Base-by-base conservation (phyloP, 2,888 invertebrate species). In the Augochlorella aurata region DNA sequence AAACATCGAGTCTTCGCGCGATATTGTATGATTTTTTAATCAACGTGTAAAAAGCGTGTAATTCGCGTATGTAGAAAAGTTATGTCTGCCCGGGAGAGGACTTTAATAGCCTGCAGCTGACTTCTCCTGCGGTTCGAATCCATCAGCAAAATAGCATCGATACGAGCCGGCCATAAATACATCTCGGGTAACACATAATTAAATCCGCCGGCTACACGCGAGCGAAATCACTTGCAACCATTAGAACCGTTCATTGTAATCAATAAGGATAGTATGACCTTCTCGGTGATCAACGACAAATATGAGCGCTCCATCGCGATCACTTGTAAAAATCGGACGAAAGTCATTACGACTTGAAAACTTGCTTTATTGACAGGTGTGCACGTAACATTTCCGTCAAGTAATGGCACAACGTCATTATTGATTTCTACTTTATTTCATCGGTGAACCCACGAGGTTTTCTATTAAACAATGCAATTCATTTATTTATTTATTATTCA, bases 101-200 rank as follows among this genome's bases (percentile, higher is more conserved):
- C 58, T 2, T 58, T 58, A 58, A 58, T 24, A 16, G 24, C 58
- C 24, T 8, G 58, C 24, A 24, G 58, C 24, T 2, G 58, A 58
- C 24, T 24, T 8, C 58, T 58, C 14, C 24, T 24, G 24, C 24
- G 58, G 58, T 16, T 24, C 58, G 2, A 16, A 58, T 58, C 58
- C 58, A 29, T 58, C 58, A 58, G 16, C 58, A 58, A 58, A 58
- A 58, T 58, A 24, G 58, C 58, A 58, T 29, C 58, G 58, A 29
- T 58, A 29, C 24, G 2, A 2, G 24, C 24, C 29, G 24, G 24
- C 24, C 24, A 14, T 58, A 58, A 58, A 58, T 29, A 58, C 58
- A 29, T 58, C 58, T 58, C 58, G 16, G 24, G 58, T 24, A 58
- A 58, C 58, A 24, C 24, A 58, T 58, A 58, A 58, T 58, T 58